These are phyloP conservation scores for Vimba vimba DNA, from an alignment of 2,113 vertebrate genomes.

Conservation along the genomic window DNA sequence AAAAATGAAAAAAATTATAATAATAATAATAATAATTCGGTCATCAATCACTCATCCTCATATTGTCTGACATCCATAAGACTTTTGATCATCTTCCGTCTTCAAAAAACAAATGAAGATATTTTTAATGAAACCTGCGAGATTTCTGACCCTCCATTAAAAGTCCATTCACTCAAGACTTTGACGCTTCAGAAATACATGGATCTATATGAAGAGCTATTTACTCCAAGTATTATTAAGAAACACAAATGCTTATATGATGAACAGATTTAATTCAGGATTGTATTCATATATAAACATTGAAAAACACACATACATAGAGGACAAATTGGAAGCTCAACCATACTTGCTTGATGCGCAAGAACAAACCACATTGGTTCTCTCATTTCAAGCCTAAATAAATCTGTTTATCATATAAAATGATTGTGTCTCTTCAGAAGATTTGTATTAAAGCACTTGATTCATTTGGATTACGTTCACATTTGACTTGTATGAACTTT, in stretches of 20 bases:
- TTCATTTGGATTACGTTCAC: background rate
- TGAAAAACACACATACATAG: background rate
- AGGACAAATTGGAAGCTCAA: background rate
- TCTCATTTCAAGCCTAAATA: background rate
- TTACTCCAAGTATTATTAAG: background rate
- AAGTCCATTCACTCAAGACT: background rate
- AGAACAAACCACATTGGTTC: background rate
- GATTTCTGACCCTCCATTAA: background rate
- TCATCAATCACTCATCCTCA: background rate
- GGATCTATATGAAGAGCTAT: background rate
- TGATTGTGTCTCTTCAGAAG: background rate
- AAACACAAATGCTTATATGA: background rate
- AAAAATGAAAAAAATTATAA: background rate
- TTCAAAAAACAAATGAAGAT: background rate
- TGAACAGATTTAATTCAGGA: background rate
- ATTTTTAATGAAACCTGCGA: background rate
- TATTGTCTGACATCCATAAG: background rate
- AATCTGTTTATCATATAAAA: background rate
- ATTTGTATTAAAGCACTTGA: background rate
- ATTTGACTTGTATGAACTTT: background rate
- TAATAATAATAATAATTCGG: background rate
- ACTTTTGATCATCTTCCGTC: background rate
- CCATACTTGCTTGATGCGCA: background rate
- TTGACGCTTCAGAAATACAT: background rate
- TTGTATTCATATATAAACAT: background rate